These are phyloP conservation scores for Zalophus californianus DNA, from an alignment of 2,797 vertebrate genomes.

Conservation along the genomic window DNA sequence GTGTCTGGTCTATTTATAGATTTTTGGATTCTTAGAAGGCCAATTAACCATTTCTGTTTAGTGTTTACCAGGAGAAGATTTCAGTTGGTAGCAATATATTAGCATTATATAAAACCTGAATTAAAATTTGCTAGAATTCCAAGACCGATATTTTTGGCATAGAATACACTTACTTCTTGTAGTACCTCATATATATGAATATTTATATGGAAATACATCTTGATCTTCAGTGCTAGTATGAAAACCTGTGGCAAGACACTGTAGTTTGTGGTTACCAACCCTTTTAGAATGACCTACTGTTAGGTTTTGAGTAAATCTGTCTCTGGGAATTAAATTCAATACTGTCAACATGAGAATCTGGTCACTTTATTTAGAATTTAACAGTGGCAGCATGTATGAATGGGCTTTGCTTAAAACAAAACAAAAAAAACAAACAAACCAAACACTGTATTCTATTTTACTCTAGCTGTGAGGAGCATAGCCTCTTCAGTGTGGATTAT, in stretches of 20 bases:
- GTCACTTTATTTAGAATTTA: constrained; percentile 13
- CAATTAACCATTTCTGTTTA: constrained; percentile 17
- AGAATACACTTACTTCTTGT: not conserved
- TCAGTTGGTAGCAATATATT: not conserved
- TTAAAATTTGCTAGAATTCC: not conserved
- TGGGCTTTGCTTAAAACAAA: not conserved
- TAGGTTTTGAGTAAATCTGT: not conserved
- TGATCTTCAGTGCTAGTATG: not conserved
- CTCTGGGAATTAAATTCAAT: constrained; percentile 12
- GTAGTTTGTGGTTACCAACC: not conserved
- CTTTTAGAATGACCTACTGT: not conserved
- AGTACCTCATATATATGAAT: not conserved
- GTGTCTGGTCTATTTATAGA: constrained; percentile 50
- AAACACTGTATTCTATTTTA: not conserved
- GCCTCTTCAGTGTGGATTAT: not conserved
- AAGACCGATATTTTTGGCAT: not conserved
- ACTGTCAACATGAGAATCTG: not conserved
- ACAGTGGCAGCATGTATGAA: not conserved
- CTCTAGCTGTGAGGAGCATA: not conserved
- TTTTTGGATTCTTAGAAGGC: constrained; percentile 53
- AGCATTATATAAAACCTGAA: not conserved
- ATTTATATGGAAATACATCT: not conserved
- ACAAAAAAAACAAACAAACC: not conserved
- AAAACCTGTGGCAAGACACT: no score
- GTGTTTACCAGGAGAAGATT: constrained; percentile 2